Evolutionary conservation across 92 coral and sea anemone genomes (phyloP).

Genomic region (Porites rus): DNA sequence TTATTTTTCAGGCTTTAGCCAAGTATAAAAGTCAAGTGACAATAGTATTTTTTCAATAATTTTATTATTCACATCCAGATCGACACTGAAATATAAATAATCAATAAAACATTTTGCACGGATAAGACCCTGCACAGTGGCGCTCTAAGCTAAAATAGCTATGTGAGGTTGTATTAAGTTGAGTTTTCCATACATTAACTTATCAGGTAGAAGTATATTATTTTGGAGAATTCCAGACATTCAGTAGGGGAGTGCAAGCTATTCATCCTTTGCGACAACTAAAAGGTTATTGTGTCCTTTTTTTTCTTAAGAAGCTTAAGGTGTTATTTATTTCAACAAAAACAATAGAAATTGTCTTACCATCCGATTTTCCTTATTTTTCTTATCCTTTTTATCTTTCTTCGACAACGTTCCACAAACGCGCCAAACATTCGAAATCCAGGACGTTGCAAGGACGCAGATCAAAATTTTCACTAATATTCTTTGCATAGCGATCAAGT

Average conservation of each 20-base stretch:
- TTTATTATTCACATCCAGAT: constrained; percentile 1
- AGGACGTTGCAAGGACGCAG: constrained; percentile 37
- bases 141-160: too few species aligned
- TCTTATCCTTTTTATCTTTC: constrained; percentile 70
- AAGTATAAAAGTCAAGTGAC: not conserved
- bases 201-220: too few species aligned
- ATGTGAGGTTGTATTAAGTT: too few species aligned
- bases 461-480: not conserved
- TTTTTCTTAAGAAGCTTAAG: not conserved
- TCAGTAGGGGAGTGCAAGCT: too few species aligned
- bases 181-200: too few species aligned
- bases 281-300: not conserved
- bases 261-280: not conserved
- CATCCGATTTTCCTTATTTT: constrained; percentile 44
- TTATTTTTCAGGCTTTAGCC: too few species aligned
- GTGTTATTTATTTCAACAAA: constrained; percentile 11
- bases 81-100: not conserved
- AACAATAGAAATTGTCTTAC: constrained; percentile 27
- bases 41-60: too few species aligned
- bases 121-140: too few species aligned
- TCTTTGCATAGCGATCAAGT: constrained; percentile 37
- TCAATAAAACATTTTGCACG: constrained; percentile 14
- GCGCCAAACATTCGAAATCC: constrained; percentile 49
- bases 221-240: too few species aligned
- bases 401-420: constrained; percentile 86